phyloP scores from a whole-genome alignment of 2,797 vertebrate species.

The Sebastes steindachneri region DNA sequence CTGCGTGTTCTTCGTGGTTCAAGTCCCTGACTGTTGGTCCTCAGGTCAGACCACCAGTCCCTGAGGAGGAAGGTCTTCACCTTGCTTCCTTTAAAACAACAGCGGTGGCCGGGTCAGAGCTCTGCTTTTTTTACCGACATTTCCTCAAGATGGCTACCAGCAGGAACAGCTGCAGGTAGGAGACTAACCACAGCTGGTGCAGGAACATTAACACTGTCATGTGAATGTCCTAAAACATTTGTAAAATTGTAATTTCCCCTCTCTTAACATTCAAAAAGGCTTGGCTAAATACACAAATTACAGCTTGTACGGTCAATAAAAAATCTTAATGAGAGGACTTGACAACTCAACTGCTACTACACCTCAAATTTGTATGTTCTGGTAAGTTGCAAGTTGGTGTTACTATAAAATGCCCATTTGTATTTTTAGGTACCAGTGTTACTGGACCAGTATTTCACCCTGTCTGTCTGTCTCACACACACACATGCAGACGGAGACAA shows the following conservation, averaged over 20 bases:
- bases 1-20: conserved; percentile 71
- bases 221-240: conserved; percentile 41
- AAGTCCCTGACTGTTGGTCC: conserved; percentile 67
- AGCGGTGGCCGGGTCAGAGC: conserved; percentile 63
- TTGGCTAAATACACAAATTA: conserved; percentile 58
- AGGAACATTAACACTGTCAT: conserved; percentile 32
- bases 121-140: conserved; percentile 45
- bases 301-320: conserved; percentile 46
- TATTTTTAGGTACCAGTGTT: conserved; percentile 55
- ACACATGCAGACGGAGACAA: conserved; percentile 57
- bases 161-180: conserved; percentile 70
- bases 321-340: conserved; percentile 60
- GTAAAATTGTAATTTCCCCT: conserved; percentile 48
- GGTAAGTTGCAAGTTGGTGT: conserved; percentile 48
- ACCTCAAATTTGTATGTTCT: conserved; percentile 42
- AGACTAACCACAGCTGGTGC: conserved; percentile 45
- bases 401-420: conserved; percentile 35
- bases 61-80: conserved; percentile 73
- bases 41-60: conserved; percentile 68
- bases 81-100: conserved; percentile 78
- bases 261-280: conserved; percentile 56
- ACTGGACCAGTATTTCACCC: conserved; percentile 24
- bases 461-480: conserved; percentile 41
- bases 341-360: conserved; percentile 1
- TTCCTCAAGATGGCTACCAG: conserved; percentile 64